Evolutionary conservation across 2,888 invertebrate species (phyloP).

Genomic region (Orchesellides sinensis): DNA sequence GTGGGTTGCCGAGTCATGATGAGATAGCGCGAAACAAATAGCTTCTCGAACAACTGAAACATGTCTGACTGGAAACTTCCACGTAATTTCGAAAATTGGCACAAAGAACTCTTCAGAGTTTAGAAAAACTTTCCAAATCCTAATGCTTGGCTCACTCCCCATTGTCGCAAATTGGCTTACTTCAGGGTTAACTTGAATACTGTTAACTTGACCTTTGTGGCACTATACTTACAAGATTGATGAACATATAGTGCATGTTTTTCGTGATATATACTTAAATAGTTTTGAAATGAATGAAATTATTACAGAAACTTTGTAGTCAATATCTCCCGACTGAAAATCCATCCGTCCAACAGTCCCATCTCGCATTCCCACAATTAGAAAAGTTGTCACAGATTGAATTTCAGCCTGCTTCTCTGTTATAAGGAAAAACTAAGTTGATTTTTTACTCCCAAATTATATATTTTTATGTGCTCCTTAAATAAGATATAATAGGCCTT

Average conservation of each 20-base stretch:
- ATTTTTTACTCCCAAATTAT: background rate
- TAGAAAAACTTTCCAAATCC: constrained; percentile 72
- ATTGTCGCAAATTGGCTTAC: constrained; percentile 70
- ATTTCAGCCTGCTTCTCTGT: constrained; percentile 37
- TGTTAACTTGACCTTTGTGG: constrained; percentile 68
- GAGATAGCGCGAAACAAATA: constrained; percentile 70
- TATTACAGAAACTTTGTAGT: constrained; percentile 60
- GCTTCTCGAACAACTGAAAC: constrained; percentile 68
- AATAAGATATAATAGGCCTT: background rate
- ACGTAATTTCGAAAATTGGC: constrained; percentile 72
- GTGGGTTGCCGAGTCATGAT: constrained; percentile 67
- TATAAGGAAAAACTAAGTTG: background rate
- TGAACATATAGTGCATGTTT: background rate
- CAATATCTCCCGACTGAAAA: constrained; percentile 66
- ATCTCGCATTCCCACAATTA: constrained; percentile 71
- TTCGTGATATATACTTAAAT: background rate
- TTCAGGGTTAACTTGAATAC: constrained; percentile 69
- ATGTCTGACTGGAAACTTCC: constrained; percentile 72
- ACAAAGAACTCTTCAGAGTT: constrained; percentile 69
- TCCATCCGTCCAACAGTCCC: constrained; percentile 69
- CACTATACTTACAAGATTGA: constrained; percentile 34
- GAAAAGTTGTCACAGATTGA: constrained; percentile 53
- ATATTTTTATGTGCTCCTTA: background rate
- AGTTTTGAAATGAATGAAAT: background rate
- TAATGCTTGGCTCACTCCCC: constrained; percentile 69